phyloP scores from a whole-genome alignment of 2,797 vertebrate species.

The Amblyopsis hoosieri region DNA sequence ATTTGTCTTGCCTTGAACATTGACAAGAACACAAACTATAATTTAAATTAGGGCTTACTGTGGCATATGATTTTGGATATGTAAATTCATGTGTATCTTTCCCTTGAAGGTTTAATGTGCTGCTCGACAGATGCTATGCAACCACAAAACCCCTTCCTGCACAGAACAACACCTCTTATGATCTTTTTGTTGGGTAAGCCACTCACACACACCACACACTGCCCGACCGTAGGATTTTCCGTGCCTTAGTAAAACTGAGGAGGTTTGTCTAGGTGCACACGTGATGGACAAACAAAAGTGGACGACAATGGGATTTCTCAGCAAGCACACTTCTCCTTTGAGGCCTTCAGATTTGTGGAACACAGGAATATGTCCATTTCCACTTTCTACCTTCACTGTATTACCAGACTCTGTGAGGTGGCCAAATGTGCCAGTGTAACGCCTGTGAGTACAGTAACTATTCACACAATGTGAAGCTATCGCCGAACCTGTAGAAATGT shows the following conservation, averaged over 20 bases:
- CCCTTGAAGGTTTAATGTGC: conserved; percentile 67
- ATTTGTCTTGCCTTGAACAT: too few relatives aligned
- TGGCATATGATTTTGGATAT: background rate
- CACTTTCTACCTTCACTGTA: conserved; percentile 74
- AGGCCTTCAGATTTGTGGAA: conserved; percentile 75
- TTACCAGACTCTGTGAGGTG: conserved; percentile 72
- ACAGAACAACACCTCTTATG: conserved; percentile 36
- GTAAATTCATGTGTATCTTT: conserved; percentile 9
- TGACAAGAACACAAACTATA: too few relatives aligned
- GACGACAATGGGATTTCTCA: conserved; percentile 58
- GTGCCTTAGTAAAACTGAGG: background rate
- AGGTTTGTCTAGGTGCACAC: conserved; percentile 50
- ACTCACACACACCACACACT: background rate
- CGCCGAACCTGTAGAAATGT: background rate
- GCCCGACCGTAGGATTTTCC: conserved; percentile 1
- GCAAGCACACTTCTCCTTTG: conserved; percentile 64
- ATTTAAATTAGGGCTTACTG: background rate
- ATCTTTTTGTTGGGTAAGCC: conserved; percentile 78
- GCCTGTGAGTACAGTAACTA: conserved; percentile 60
- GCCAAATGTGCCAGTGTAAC: conserved; percentile 46
- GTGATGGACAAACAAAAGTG: conserved; percentile 64
- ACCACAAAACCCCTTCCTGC: conserved; percentile 48
- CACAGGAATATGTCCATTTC: conserved; percentile 69
- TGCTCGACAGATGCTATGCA: conserved; percentile 75
- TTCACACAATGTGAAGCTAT: background rate